These are phyloP conservation scores for Apocheima hispidaria DNA, from an alignment of 2,888 invertebrate genomes.

Conservation along the genomic window DNA sequence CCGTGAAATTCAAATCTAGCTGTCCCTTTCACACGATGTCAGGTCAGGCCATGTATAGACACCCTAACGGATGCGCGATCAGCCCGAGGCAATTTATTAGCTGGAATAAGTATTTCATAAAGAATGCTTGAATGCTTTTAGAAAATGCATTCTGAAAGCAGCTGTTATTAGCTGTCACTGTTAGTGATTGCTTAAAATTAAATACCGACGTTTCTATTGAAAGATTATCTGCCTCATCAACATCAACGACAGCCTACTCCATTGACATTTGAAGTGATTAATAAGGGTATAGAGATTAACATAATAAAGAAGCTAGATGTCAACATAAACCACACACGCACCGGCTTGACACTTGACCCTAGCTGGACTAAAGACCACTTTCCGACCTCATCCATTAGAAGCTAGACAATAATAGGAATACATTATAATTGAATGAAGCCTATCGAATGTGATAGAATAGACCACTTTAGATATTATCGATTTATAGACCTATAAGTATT, in stretches of 20 bases:
- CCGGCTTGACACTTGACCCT: conserved; percentile 49
- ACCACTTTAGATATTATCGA: neutral
- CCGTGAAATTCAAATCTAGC: no score
- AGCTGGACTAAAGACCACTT: conserved; percentile 59
- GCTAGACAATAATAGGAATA: conserved; percentile 35
- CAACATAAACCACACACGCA: conserved; percentile 51
- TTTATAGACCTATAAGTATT: no score
- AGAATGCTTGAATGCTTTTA: no score
- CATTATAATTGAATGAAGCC: conserved; percentile 31
- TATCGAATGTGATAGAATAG: conserved; percentile 42
- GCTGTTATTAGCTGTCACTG: neutral
- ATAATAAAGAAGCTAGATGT: conserved; percentile 56
- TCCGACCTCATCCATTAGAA: conserved; percentile 46
- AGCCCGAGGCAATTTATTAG: no score
- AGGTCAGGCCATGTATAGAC: no score
- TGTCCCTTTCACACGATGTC: no score
- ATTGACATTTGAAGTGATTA: conserved; percentile 44
- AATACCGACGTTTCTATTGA: neutral
- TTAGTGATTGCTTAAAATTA: neutral
- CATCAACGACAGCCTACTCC: conserved; percentile 13
- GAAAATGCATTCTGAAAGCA: neutral
- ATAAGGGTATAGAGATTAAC: conserved; percentile 41
- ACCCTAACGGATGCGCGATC: no score
- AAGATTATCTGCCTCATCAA: neutral
- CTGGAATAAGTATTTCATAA: no score